These are phyloP conservation scores for Malurus leucopterus DNA, from an alignment of 2,797 vertebrate species.

Conservation along the genomic window DNA sequence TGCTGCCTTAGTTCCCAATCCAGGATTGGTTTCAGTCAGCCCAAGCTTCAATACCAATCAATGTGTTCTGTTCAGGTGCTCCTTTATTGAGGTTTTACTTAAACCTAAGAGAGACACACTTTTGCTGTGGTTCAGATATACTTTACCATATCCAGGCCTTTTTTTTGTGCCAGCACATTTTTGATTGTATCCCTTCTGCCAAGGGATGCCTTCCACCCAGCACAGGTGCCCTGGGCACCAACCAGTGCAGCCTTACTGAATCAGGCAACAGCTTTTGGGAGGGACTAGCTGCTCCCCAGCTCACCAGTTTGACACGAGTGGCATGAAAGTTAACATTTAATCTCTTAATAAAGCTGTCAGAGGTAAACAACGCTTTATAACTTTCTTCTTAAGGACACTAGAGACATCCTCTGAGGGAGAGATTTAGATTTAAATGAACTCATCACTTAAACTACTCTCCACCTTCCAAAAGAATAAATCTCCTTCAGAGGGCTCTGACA, in stretches of 20 bases:
- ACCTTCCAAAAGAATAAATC: background rate
- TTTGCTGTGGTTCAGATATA: background rate
- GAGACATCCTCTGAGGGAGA: background rate
- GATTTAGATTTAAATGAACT: background rate
- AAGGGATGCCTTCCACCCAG: background rate
- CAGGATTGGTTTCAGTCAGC: background rate
- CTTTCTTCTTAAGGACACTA: constrained; percentile 1
- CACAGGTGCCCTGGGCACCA: background rate
- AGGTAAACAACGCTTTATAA: constrained; percentile 22
- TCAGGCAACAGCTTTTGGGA: background rate
- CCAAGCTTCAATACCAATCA: background rate
- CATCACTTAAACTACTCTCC: background rate
- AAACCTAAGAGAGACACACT: background rate
- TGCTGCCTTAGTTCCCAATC: background rate
- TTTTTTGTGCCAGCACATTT: background rate
- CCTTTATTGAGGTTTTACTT: background rate
- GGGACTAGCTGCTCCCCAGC: background rate
- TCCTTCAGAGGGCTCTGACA: background rate
- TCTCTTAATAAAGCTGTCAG: constrained; percentile 48
- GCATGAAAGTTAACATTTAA: background rate
- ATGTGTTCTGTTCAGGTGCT: background rate
- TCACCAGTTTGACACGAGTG: background rate
- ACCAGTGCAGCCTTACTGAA: fast-evolving
- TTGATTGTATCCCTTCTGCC: background rate
- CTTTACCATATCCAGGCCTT: background rate